These are phyloP conservation scores for Eilema caniola DNA, from an alignment of 2,888 invertebrate species.

Conservation along the genomic window DNA sequence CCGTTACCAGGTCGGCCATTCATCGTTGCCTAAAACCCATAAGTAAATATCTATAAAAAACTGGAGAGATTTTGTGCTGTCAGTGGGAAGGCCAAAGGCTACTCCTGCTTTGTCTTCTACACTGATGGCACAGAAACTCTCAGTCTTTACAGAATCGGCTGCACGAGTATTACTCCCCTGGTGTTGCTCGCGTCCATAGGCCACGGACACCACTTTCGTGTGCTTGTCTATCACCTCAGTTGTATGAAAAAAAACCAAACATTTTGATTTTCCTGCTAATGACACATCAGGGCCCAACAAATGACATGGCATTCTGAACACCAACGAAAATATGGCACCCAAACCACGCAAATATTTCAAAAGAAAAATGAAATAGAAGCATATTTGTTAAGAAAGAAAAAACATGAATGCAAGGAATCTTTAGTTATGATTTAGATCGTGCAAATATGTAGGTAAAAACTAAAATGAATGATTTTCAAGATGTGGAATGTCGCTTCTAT, in stretches of 20 bases:
- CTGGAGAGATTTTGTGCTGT: no score
- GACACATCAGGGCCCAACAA: constrained; percentile 55
- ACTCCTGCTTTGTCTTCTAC: no score
- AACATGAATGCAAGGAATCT: constrained; percentile 54
- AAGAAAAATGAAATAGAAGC: constrained; percentile 32
- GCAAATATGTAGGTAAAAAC: constrained; percentile 16
- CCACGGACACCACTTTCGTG: no score
- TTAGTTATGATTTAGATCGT: constrained; percentile 69
- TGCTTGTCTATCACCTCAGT: no score
- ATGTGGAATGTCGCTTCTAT: constrained; percentile 1
- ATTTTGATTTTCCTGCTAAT: constrained; percentile 40
- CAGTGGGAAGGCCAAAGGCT: no score
- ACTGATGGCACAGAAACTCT: no score
- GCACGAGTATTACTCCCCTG: no score
- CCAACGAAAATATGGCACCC: constrained; percentile 65
- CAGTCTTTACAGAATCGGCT: no score
- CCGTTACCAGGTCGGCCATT: no score
- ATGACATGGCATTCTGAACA: constrained; percentile 72
- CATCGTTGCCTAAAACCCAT: no score
- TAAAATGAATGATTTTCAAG: constrained; percentile 8
- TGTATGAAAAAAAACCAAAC: background rate
- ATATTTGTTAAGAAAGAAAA: constrained; percentile 37
- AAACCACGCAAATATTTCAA: constrained; percentile 16
- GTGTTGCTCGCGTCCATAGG: no score
- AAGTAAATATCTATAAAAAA: no score